phyloP scores from a whole-genome alignment of 1,140 invertebrate genomes.

The Temnothorax longispinosus region DNA sequence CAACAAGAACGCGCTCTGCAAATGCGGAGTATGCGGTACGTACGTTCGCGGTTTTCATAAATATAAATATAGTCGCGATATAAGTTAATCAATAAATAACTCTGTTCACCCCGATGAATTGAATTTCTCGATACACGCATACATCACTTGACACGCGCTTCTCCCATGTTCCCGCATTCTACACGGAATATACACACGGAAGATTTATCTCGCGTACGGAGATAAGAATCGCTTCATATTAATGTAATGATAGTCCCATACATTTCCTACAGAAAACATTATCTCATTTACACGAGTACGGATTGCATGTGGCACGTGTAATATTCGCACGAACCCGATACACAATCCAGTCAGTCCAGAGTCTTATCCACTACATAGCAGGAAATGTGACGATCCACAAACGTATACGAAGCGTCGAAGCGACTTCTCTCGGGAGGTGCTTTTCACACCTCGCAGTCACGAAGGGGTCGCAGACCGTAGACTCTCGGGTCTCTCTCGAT shows the following conservation, averaged over 20 bases:
- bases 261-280: neutral
- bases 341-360: neutral
- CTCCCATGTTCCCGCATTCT: neutral
- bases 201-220: neutral
- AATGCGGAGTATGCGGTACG: neutral
- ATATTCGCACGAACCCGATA: conserved; percentile 38
- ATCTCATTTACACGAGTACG: neutral
- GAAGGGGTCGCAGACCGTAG: neutral
- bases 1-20: neutral
- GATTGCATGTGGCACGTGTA: conserved; percentile 33
- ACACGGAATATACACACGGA: neutral
- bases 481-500: neutral
- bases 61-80: neutral
- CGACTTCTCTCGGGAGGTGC: neutral
- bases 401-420: neutral
- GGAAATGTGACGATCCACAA: neutral
- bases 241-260: neutral
- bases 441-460: conserved; percentile 31
- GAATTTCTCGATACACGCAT: conserved; percentile 25
- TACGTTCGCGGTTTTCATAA: neutral
- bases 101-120: conserved; percentile 49
- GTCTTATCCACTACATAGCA: neutral
- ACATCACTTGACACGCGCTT: conserved; percentile 5
- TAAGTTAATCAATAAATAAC: conserved; percentile 55
- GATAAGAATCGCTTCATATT: conserved; percentile 1